phyloP scores from a whole-genome alignment of 2,797 vertebrate species.

The Nyctibius grandis region DNA sequence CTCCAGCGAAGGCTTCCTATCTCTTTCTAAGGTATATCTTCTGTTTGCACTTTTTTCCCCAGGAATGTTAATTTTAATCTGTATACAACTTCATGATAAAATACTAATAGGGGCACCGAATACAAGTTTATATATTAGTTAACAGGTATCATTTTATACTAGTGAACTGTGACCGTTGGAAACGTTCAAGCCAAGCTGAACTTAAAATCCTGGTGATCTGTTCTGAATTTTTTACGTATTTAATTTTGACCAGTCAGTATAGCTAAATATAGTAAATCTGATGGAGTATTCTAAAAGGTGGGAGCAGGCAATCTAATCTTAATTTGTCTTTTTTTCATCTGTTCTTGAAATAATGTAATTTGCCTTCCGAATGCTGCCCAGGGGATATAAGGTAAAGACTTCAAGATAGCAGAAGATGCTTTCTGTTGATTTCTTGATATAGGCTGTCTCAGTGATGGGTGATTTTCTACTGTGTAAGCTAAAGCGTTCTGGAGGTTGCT shows the following conservation, averaged over 20 bases:
- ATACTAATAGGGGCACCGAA: background rate
- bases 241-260: background rate
- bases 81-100: background rate
- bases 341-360: background rate
- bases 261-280: background rate
- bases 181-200: background rate
- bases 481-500: background rate
- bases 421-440: background rate
- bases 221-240: background rate
- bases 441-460: background rate
- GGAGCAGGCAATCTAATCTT: background rate
- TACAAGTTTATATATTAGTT: background rate
- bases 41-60: background rate
- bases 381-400: background rate
- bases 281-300: background rate
- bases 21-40: conserved; percentile 87
- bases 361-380: background rate
- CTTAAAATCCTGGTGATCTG: background rate
- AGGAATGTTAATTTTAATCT: background rate
- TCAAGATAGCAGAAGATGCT: background rate
- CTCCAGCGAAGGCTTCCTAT: conserved; percentile 88
- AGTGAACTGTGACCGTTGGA: background rate
- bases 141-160: background rate
- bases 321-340: background rate
- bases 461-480: background rate